Percentiles rank a stretch among this genome's conserved stretches.
Evolutionary conservation across 2,797 vertebrate species (phyloP).

Genomic region (Miichthys miiuy): DNA sequence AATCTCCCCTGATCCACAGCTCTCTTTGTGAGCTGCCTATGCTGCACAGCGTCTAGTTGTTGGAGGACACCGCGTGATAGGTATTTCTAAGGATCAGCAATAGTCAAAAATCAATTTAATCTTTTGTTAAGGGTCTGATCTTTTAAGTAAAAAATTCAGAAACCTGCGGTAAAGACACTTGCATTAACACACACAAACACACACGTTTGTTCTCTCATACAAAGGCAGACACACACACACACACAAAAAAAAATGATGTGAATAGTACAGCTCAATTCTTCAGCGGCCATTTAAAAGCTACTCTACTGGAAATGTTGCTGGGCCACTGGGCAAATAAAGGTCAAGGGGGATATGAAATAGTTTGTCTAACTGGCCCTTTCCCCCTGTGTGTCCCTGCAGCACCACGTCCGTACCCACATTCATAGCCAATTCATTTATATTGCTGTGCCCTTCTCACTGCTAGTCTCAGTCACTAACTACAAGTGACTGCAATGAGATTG

Average conservation of each 20-base stretch:
- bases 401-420: slow-evolving; percentile 71
- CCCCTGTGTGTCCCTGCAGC: slow-evolving; percentile 67
- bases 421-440: slow-evolving; percentile 84
- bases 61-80: slow-evolving; percentile 45
- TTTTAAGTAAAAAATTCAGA: slow-evolving; percentile 43
- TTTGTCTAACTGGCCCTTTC: slow-evolving; percentile 81
- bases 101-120: slow-evolving; percentile 62
- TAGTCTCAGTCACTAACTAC: slow-evolving; percentile 80
- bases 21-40: slow-evolving; percentile 63
- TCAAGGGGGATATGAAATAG: slow-evolving; percentile 84
- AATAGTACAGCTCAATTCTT: slow-evolving; percentile 72
- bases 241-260: slow-evolving; percentile 36
- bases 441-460: slow-evolving; percentile 79
- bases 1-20: slow-evolving; percentile 78
- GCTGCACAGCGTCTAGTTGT: slow-evolving; percentile 35
- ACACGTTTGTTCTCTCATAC: slow-evolving; percentile 4
- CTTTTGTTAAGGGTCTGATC: slow-evolving; percentile 57
- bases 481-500: slow-evolving; percentile 85
- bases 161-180: slow-evolving; percentile 39
- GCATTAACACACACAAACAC: slow-evolving; percentile 33
- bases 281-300: slow-evolving; percentile 80
- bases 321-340: slow-evolving; percentile 85
- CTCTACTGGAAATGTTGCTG: slow-evolving; percentile 78
- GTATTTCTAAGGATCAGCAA: slow-evolving; percentile 59
- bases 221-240: slow-evolving; percentile 32